These are phyloP conservation scores for Bombus picipes DNA, from an alignment of 1,140 invertebrate species.

Conservation along the genomic window DNA sequence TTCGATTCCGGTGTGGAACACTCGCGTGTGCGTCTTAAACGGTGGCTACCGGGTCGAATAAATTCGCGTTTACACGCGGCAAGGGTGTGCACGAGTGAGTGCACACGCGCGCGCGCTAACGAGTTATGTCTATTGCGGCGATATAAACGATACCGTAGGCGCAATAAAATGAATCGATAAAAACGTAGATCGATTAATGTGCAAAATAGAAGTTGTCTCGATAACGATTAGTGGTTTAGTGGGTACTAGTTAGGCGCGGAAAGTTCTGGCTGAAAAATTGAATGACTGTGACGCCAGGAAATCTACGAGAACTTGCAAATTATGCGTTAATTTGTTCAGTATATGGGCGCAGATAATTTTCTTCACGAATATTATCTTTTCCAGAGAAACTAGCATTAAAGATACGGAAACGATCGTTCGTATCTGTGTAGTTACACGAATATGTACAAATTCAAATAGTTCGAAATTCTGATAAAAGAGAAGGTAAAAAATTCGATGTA, in stretches of 20 bases:
- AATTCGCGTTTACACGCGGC: not conserved
- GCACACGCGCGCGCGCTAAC: not conserved
- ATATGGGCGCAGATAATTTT: not conserved
- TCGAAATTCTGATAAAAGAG: too few relatives aligned
- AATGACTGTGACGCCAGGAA: not conserved
- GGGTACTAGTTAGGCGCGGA: not conserved
- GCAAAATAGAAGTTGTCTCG: conserved; percentile 21
- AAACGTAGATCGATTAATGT: conserved; percentile 20
- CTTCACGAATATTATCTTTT: not conserved
- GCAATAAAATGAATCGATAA: conserved; percentile 16
- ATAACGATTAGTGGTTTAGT: conserved; percentile 25
- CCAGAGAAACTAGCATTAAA: too few relatives aligned
- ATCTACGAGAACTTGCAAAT: not conserved
- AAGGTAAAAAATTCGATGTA: not conserved
- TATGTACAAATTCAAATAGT: too few relatives aligned
- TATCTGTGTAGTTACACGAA: too few relatives aligned
- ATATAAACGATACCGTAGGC: conserved; percentile 29
- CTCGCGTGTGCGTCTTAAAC: not conserved
- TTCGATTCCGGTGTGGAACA: not conserved
- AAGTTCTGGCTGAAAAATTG: conserved; percentile 4
- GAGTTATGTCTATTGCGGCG: conserved; percentile 16
- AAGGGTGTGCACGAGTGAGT: not conserved
- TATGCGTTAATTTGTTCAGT: not conserved
- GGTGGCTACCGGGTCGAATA: not conserved
- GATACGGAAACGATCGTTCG: too few relatives aligned